Evolutionary conservation across 2,797 vertebrate genomes (phyloP).

Genomic region (Cottoperca gobio): DNA sequence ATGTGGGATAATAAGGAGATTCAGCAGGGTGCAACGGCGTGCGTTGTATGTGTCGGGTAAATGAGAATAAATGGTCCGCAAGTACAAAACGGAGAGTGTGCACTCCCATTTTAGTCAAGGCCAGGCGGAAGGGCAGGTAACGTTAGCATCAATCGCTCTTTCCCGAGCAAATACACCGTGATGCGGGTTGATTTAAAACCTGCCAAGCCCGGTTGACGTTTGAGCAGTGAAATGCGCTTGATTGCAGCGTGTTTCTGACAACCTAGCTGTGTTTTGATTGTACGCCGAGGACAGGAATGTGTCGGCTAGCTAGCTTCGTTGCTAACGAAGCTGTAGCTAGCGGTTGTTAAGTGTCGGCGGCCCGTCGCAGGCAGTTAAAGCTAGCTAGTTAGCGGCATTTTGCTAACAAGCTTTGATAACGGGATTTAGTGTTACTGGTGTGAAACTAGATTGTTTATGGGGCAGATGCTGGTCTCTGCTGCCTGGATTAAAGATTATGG

Average conservation of each 20-base stretch:
- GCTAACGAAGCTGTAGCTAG: constrained; percentile 73
- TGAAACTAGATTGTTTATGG: constrained; percentile 39
- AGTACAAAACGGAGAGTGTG: constrained; percentile 65
- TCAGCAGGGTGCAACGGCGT: neutral
- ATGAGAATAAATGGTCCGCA: constrained; percentile 56
- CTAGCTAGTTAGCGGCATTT: constrained; percentile 79
- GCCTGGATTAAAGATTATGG: constrained; percentile 55
- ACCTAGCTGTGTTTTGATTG: constrained; percentile 32
- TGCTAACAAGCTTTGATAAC: constrained; percentile 78
- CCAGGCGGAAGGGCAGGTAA: constrained; percentile 84
- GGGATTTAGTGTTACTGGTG: constrained; percentile 59
- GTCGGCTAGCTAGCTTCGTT: constrained; percentile 66
- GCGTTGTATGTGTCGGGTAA: constrained; percentile 4
- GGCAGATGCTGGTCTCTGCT: constrained; percentile 32
- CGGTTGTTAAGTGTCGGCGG: constrained; percentile 74
- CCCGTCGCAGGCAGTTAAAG: constrained; percentile 67
- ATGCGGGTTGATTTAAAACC: neutral
- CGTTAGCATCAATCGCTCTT: constrained; percentile 64
- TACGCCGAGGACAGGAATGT: constrained; percentile 57
- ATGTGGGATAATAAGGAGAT: neutral
- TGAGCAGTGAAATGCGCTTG: neutral
- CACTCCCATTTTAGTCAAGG: constrained; percentile 83
- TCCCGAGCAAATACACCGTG: constrained; percentile 10
- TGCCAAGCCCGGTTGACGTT: neutral
- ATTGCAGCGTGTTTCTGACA: neutral